Evolutionary conservation across 2,113 vertebrate species (phyloP).

Genomic region (Scomber colias): DNA sequence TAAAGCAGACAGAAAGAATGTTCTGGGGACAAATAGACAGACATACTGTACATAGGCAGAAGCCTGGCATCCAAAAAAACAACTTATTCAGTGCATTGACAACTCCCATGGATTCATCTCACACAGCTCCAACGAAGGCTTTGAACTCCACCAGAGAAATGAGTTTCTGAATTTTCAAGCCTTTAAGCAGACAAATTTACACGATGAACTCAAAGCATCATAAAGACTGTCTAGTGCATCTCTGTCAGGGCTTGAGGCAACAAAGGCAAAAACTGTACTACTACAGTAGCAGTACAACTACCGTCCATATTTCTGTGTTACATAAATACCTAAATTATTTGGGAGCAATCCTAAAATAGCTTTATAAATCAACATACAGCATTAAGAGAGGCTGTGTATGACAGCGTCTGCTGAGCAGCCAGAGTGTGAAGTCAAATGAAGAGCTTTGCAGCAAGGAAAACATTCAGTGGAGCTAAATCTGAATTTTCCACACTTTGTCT

Average conservation of each 20-base stretch:
- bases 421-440: background rate
- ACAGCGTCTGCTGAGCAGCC: background rate
- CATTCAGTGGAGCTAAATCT: background rate
- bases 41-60: constrained; percentile 13
- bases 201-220: constrained; percentile 50
- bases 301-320: constrained; percentile 34
- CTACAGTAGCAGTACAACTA: background rate
- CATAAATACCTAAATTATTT: constrained; percentile 58
- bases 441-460: constrained; percentile 1
- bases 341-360: constrained; percentile 44
- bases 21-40: constrained; percentile 13
- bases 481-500: background rate
- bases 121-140: constrained; percentile 32
- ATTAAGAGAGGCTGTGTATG: constrained; percentile 7
- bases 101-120: constrained; percentile 58
- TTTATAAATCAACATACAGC: constrained; percentile 35
- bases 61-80: constrained; percentile 6
- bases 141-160: constrained; percentile 58
- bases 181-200: constrained; percentile 53
- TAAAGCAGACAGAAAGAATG: constrained; percentile 5
- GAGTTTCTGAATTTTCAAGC: constrained; percentile 45
- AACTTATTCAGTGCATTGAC: constrained; percentile 53
- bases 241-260: constrained; percentile 52
- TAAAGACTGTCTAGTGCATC: constrained; percentile 32
- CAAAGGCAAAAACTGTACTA: constrained; percentile 46